Conservation (phyloP, 1,140 invertebrate species). For the Delia radicum region DNA sequence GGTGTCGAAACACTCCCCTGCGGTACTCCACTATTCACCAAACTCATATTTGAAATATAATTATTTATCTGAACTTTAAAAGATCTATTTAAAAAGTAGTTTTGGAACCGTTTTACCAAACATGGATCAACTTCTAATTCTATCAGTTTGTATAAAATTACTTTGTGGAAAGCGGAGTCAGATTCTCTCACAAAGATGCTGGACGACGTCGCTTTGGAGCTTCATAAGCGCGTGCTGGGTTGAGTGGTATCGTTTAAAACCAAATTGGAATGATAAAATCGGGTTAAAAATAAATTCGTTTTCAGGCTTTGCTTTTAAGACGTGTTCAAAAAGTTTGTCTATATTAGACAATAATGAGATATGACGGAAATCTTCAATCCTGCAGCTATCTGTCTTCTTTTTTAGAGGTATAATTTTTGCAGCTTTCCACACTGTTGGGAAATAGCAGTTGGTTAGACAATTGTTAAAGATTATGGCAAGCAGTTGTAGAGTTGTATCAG, state of each 20-base stretch:
- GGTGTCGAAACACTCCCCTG: background rate
- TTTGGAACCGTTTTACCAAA: background rate
- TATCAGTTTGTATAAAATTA: background rate
- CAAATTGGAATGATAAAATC: background rate
- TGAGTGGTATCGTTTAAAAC: background rate
- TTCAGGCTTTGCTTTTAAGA: background rate
- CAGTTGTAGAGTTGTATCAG: background rate
- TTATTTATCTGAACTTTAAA: background rate
- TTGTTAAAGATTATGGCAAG: background rate
- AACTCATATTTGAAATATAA: background rate
- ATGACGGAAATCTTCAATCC: background rate
- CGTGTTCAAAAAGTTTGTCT: background rate
- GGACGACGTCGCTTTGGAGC: background rate
- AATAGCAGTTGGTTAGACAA: background rate
- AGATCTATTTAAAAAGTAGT: background rate
- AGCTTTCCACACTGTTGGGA: background rate
- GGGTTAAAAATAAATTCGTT: background rate
- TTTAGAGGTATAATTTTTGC: background rate
- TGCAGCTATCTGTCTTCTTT: background rate
- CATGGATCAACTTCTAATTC: background rate
- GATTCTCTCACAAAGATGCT: too few relatives aligned
- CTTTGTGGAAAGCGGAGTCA: background rate
- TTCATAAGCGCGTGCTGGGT: background rate
- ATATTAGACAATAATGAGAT: background rate
- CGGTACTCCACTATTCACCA: background rate